Evolutionary conservation across 2,888 invertebrate species (phyloP), one percentile per base, ranked within the genome.

Genomic region (Andrena dorsata): DNA sequence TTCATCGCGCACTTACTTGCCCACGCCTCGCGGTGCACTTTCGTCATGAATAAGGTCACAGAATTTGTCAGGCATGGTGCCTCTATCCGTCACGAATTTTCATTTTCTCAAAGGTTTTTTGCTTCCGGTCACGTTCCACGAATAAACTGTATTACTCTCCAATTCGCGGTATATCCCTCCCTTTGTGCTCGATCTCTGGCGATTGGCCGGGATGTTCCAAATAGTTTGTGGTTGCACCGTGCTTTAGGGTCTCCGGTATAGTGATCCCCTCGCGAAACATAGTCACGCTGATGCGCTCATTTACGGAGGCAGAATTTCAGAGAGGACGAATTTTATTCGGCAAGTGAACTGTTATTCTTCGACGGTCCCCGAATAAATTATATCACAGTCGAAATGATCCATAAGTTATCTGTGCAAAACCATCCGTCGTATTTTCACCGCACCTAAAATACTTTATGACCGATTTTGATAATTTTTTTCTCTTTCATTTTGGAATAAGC

Each of bases 61-160:
- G n/a, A 66, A 65, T 71, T 51, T 68, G 32, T 47, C 63, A 28
- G 8, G 8, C 16, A 16, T 1, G 35, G 1, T 49, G 41, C 16
- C 41, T 51, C n/a, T 41, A 20, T 58, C 61, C 41, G 13, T 32
- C 49, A 35, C 58, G 26, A 47, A 69, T 66, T 71, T 68, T 41
- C 69, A 28, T 69, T n/a, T 56, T 41, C 28, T 23, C 53, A 20
- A 49, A 81, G 32, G 35, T 78, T 66, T 66, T 65, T 66, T 70
- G 68, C 28, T 73, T 75, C 77, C 64, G 65, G 74, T 84, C 80
- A 76, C 78, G 86, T 77, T 47, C 30, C 76, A 72, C 51, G 47
- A 53, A 73, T 80, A 78, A 80, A 84, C 78, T 58, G 74, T 61
- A 69, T 74, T 75, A 69, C 76, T 60, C 32, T 13, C 56, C 26